phyloP scores from a whole-genome alignment of 2,888 invertebrate genomes.

The Microchrysa polita region DNA sequence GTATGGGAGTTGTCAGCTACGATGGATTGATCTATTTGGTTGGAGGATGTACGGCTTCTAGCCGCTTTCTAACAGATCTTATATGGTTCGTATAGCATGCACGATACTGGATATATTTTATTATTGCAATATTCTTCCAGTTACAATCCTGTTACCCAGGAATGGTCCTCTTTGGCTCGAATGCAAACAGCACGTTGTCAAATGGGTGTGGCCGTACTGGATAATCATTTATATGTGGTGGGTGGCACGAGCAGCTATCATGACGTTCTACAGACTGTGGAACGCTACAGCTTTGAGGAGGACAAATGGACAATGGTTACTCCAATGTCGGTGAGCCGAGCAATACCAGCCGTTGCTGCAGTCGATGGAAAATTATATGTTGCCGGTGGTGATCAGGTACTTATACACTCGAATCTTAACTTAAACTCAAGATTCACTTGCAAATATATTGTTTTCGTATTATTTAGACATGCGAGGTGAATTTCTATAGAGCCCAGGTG shows the following conservation, averaged over 20 bases:
- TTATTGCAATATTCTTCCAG: constrained; percentile 59
- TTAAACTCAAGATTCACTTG: background rate
- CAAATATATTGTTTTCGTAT: background rate
- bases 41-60: constrained; percentile 86
- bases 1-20: constrained; percentile 87
- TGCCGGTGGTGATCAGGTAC: constrained; percentile 81
- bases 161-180: constrained; percentile 79
- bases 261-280: constrained; percentile 83
- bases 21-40: constrained; percentile 80
- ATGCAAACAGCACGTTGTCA: constrained; percentile 87
- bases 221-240: constrained; percentile 84
- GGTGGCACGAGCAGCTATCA: constrained; percentile 87
- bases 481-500: constrained; percentile 86
- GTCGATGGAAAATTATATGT: constrained; percentile 84
- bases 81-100: constrained; percentile 62
- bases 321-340: constrained; percentile 77
- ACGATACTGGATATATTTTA: background rate
- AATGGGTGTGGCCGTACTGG: constrained; percentile 88
- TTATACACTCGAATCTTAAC: background rate
- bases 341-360: constrained; percentile 86
- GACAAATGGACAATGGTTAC: constrained; percentile 80
- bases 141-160: constrained; percentile 82
- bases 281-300: constrained; percentile 68
- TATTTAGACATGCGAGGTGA: constrained; percentile 73
- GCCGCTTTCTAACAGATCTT: constrained; percentile 82